Conservation (phyloP, 2,888 invertebrate species). For the Coelogynopora nodosa region DNA sequence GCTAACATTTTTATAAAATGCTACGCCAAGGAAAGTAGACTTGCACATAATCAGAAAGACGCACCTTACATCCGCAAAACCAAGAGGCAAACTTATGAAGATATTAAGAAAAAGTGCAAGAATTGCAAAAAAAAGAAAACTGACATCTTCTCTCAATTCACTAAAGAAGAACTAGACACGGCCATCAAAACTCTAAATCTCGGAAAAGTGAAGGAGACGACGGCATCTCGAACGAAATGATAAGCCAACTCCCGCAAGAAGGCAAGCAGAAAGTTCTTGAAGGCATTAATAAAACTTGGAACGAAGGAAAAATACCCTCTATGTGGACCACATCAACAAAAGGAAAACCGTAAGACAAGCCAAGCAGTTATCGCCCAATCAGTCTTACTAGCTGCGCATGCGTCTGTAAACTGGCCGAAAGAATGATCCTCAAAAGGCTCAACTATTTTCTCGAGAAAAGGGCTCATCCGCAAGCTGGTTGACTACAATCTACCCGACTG, state of each 20-base stretch:
- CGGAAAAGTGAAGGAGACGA: no score
- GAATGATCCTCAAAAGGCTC: background rate
- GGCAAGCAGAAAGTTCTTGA: background rate
- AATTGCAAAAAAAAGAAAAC: background rate
- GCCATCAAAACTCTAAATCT: background rate
- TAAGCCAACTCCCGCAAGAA: no score
- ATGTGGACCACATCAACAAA: background rate
- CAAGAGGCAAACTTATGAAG: no score
- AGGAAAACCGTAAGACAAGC: background rate
- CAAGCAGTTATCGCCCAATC: constrained; percentile 3
- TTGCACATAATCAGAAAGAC: background rate
- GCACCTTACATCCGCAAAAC: no score
- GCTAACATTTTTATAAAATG: background rate
- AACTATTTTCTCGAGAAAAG: background rate
- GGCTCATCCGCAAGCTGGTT: background rate
- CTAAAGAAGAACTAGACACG: background rate
- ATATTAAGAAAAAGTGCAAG: background rate
- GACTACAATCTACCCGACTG: background rate
- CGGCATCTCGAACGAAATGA: no score
- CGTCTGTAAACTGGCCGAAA: constrained; percentile 17
- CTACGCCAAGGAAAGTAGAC: background rate
- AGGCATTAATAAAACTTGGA: background rate
- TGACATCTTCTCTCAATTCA: background rate
- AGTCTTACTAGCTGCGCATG: background rate
- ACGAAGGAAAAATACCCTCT: background rate